These are phyloP conservation scores for Apis florea DNA, from an alignment of 1,140 invertebrate genomes.

Conservation along the genomic window DNA sequence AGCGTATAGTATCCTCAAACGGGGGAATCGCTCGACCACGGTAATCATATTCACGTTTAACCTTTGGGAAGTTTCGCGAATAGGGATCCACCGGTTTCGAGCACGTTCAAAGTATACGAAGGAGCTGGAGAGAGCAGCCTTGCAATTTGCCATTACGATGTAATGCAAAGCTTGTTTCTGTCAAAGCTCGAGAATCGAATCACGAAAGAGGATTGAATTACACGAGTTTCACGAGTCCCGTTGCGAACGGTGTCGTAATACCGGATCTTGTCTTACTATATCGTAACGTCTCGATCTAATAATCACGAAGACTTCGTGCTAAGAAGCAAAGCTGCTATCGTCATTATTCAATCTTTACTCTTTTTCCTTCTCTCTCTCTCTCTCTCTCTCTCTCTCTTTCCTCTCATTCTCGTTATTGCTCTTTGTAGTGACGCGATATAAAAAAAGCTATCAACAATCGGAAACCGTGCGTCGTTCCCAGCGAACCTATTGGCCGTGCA, in stretches of 20 bases:
- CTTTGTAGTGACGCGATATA: conserved; percentile 55
- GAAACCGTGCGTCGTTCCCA: conserved; percentile 40
- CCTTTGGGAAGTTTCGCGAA: conserved; percentile 1
- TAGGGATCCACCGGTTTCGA: not conserved
- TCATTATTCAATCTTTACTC: not conserved
- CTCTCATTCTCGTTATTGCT: conserved; percentile 3
- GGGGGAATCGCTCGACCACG: not conserved
- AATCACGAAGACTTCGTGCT: conserved; percentile 25
- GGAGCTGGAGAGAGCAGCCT: conserved; percentile 17
- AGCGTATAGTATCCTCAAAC: not conserved
- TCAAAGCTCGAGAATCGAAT: conserved; percentile 44
- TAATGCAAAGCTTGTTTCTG: conserved; percentile 50
- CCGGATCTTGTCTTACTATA: conserved; percentile 27
- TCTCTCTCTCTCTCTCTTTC: not conserved
- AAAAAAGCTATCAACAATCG: conserved; percentile 41
- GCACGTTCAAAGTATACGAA: conserved; percentile 14
- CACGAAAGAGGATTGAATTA: conserved; percentile 53
- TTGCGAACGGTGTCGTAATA: conserved; percentile 36
- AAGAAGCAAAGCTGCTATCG: conserved; percentile 24
- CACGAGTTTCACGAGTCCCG: conserved; percentile 23
- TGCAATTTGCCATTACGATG: conserved; percentile 42
- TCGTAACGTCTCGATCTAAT: conserved; percentile 48
- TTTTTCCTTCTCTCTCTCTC: not conserved
- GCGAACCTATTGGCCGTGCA: conserved; percentile 29
- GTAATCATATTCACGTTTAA: conserved; percentile 16